Base-by-base conservation (phyloP, 30 jellyfish, hydroid and myxozoan genomes). In the Hydractinia symbiolongicarpus region DNA sequence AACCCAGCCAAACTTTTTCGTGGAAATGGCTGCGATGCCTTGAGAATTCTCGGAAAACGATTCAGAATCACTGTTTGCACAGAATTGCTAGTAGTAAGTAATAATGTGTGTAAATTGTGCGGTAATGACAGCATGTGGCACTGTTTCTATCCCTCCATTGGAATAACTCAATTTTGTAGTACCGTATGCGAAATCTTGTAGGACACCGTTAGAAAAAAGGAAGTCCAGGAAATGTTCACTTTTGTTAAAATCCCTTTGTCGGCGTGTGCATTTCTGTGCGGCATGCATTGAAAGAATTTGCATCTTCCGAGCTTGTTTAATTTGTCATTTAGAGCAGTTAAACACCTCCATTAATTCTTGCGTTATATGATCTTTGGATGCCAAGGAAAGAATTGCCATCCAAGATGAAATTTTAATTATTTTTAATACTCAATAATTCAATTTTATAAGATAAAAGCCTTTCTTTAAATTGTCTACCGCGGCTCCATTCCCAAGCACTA, bases 211-310 rank as follows among this genome's bases (percentile, higher is more conserved):
- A 8, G 77, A 67, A 19, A 67, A 67, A 20, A 67, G 77, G 77
- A 67, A 67, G 49, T 67, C 77, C 14, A 67, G 49, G 49, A 67
- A 67, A 67, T 67, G 77, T 67, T 67, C 77, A 67, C 77, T 67
- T 67, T 67, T 67, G 77, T 67, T 67, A 9, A 13, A 67, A 67
- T 67, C 77, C 14, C 13, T 13, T 67, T 67, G 13, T 19, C 19
- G 77, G 10, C 77, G 14, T 13, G 77, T 67, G 49, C 49, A 20
- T 67, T 67, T 67, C 77, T 9, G 10, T 67, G 77, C 44, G 14
- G 77, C 77, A 67, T 20, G 14, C 77, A 67, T 8, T 9, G 77
- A 67, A 67, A 67, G 77, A 67, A 13, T 67, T 44, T 67, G 77
- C 49, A 67, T 67, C 49, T 67, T 67, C 49, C 77, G 14, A 67